Evolutionary conservation across 2,113 vertebrate genomes (phyloP).

Genomic region (Aplodontia rufa): DNA sequence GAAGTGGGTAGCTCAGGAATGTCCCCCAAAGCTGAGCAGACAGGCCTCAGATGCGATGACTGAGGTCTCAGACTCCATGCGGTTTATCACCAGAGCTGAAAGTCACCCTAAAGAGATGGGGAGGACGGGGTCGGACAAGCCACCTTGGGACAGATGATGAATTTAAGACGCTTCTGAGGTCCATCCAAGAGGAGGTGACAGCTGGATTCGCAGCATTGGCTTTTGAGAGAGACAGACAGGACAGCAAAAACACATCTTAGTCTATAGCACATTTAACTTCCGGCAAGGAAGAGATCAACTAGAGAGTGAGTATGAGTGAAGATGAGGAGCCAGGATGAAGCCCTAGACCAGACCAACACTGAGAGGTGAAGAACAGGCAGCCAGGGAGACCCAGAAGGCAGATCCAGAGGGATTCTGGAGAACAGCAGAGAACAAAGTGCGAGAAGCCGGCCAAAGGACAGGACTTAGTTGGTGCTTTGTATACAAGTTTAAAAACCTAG

Average conservation of each 20-base stretch:
- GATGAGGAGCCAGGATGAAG: background rate
- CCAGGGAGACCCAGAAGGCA: background rate
- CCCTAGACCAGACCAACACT: too few relatives aligned
- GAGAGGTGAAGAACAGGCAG: background rate
- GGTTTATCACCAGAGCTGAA: background rate
- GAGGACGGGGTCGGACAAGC: background rate
- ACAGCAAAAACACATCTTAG: background rate
- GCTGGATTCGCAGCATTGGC: background rate
- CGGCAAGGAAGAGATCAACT: background rate
- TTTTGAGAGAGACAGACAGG: background rate
- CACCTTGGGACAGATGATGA: background rate
- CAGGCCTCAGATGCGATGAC: background rate
- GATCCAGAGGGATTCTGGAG: background rate
- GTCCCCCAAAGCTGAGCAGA: background rate
- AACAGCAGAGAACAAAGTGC: background rate
- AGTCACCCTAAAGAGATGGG: background rate
- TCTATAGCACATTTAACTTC: background rate
- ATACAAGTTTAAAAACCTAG: background rate
- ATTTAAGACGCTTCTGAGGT: background rate
- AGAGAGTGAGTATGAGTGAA: background rate
- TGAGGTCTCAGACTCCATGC: background rate
- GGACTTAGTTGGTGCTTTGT: background rate
- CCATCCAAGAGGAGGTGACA: background rate
- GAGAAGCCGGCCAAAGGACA: background rate
- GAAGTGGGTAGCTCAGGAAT: background rate